Evolutionary conservation across 1,140 invertebrate genomes (phyloP).

Genomic region (Diorhabda sublineata): DNA sequence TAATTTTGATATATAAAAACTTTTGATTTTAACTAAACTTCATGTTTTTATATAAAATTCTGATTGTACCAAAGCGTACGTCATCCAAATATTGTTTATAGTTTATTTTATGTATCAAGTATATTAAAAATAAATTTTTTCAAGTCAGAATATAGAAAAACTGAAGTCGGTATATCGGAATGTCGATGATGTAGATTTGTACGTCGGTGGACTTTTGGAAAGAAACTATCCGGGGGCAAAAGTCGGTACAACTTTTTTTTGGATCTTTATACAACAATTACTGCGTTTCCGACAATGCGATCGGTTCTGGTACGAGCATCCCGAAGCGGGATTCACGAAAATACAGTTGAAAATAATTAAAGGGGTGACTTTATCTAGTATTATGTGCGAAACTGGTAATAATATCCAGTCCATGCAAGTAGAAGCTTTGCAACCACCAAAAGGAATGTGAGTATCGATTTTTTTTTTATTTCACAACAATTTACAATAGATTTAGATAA

Average conservation of each 20-base stretch:
- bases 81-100: too few relatives aligned
- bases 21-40: too few relatives aligned
- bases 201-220: constrained; percentile 81
- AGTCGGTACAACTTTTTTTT: constrained; percentile 87
- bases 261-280: constrained; percentile 86
- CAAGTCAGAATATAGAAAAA: not conserved
- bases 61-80: too few relatives aligned
- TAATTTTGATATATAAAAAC: too few relatives aligned
- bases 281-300: constrained; percentile 77
- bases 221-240: constrained; percentile 68
- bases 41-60: too few relatives aligned
- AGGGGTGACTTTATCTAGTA: constrained; percentile 74
- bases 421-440: constrained; percentile 56
- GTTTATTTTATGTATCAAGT: too few relatives aligned
- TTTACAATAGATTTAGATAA: not conserved
- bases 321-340: constrained; percentile 46
- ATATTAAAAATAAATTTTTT: too few relatives aligned
- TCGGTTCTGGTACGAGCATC: constrained; percentile 78
- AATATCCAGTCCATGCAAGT: constrained; percentile 70
- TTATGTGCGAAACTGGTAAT: constrained; percentile 86
- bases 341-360: constrained; percentile 64
- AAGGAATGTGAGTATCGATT: constrained; percentile 52
- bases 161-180: constrained; percentile 54
- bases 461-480: not conserved
- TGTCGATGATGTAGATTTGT: constrained; percentile 84